Conservation (phyloP, 2,888 invertebrate genomes). For the Lamproptera curius region DNA sequence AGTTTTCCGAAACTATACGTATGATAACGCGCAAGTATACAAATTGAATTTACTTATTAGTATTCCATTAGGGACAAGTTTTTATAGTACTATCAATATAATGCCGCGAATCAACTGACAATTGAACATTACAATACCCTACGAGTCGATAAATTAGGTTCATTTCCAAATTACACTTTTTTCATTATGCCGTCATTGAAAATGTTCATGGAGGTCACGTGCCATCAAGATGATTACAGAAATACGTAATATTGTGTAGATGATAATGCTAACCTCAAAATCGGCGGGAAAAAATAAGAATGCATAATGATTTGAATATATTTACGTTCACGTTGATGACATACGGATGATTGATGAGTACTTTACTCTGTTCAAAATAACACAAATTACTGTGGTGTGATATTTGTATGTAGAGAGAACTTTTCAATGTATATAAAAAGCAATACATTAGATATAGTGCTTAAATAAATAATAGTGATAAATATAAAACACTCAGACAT, state of each 20-base stretch:
- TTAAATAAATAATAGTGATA: slow-evolving; percentile 4
- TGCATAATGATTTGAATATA: slow-evolving; percentile 13
- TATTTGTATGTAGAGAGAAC: too few relatives aligned
- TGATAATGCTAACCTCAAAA: slow-evolving; percentile 19
- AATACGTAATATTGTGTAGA: slow-evolving; percentile 18
- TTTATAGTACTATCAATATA: neutral
- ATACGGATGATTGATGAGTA: slow-evolving; percentile 16
- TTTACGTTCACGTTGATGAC: slow-evolving; percentile 14
- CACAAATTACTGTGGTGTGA: slow-evolving; percentile 11
- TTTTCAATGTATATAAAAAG: too few relatives aligned
- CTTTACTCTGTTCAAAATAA: slow-evolving; percentile 14
- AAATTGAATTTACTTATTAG: too few relatives aligned
- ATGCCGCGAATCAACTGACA: slow-evolving; percentile 6
- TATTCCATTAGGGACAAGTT: too few relatives aligned
- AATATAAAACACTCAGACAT: neutral
- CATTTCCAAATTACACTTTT: slow-evolving; percentile 16
- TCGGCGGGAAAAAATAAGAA: slow-evolving; percentile 6
- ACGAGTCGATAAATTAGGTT: slow-evolving; percentile 10
- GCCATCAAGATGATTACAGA: slow-evolving; percentile 21
- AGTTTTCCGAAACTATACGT: too few relatives aligned
- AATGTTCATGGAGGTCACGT: slow-evolving; percentile 14
- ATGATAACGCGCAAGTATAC: too few relatives aligned
- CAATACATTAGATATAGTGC: too few relatives aligned
- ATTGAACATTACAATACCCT: slow-evolving; percentile 24
- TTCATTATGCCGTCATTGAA: slow-evolving; percentile 18